Base-by-base conservation (phyloP, 2,113 vertebrate species). In the Brachyhypopomus gauderio region DNA sequence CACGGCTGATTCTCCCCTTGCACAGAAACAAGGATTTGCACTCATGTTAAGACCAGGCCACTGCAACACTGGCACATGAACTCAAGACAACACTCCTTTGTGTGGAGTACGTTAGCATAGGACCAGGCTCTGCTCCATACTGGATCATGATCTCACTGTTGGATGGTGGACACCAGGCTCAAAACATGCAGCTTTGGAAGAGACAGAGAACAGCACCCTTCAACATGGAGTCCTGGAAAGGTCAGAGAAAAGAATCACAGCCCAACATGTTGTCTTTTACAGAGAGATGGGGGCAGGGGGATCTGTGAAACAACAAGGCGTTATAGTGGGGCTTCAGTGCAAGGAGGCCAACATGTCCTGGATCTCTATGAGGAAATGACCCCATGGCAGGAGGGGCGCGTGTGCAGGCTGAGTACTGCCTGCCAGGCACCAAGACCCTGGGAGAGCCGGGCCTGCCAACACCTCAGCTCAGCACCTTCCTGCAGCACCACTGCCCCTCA, bases 391-490 rank as follows among this genome's bases (percentile, higher is more conserved):
- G 62, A 16, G 4, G 3, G 17, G 22, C 23, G 22, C 2, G 9
- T 8, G 59, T 25, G 20, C 16, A 14, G 25, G 60, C 60, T 25
- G 14, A 27, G 23, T 4, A 14, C 45, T 52, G 45, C 45, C 45
- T 41, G 5, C 41, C 5, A 14, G 45, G 45, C 45, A 52, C 45
- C 14, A 52, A 52, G 45, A 14, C 12, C 2, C 45, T 14, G 45
- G 45, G 12, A 52, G 45, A 52, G 45, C 45, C 3, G 45, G 45
- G 12, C 45, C 45, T 52, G 16, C 56, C n/a, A 60, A 78, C 55
- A n/a, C 56, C 63, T 85, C 81, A 85, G 63, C 80, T 86, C 81
- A 90, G 74, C 78, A 60, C 58, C 79, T 75, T 64, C 67, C 81
- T 76, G 58, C 60, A 52, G 45, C 45, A 52, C 73, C 66, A 22